Base-by-base conservation (phyloP, 2,113 vertebrate species). In the Gymnocephalus cernua region DNA sequence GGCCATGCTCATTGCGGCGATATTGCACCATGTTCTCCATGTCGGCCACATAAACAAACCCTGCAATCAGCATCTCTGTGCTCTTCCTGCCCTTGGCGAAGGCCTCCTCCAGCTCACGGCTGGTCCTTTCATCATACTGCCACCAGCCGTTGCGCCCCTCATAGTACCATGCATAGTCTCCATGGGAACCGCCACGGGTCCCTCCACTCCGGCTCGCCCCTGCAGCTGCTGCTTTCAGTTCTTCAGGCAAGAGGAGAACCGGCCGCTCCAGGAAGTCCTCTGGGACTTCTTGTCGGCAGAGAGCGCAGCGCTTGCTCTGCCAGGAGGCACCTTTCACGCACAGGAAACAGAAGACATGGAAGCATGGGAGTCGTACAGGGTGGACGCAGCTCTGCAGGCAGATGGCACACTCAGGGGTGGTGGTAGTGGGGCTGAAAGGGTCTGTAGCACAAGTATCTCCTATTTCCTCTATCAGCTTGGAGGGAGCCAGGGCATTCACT, bases 281-380 rank as follows among this genome's bases (percentile, higher is more conserved):
- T 0, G 98, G 98, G 86, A 99, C 97, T 93, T 99, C 97, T 89
- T 98, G 97, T 61, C 98, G 93, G 91, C 98, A 99, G 13, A 99
- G 97, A 0, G 98, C 98, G 75, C 97, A 99, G 18, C 97, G 96
- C 47, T 98, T 98, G 91, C 97, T 98, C 86, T 98, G 97, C 98
- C 98, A 99, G n/a, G 98, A 99, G 41, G 98, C 98, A 48, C 98
- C 98, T 90, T 99, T 99, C 71, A 98, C 97, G 66, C 98, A 99
- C 4, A 99, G 94, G 91, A 97, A 99, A 92, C 98, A 99, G 94
- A 99, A 99, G 66, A 99, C 95, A n/a, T 99, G 98, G 86, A 95
- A 96, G 93, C 98, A 99, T 3, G 98, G 98, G 74, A 99, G 96
- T 80, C 96, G 96, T 25, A 98, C 98, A 0, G 98, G 98, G 87